A percentile compares a stretch with the other conserved stretches of the same genome.
Evolutionary conservation across 2,797 vertebrate genomes (phyloP).

Genomic region (Babyrousa celebensis): DNA sequence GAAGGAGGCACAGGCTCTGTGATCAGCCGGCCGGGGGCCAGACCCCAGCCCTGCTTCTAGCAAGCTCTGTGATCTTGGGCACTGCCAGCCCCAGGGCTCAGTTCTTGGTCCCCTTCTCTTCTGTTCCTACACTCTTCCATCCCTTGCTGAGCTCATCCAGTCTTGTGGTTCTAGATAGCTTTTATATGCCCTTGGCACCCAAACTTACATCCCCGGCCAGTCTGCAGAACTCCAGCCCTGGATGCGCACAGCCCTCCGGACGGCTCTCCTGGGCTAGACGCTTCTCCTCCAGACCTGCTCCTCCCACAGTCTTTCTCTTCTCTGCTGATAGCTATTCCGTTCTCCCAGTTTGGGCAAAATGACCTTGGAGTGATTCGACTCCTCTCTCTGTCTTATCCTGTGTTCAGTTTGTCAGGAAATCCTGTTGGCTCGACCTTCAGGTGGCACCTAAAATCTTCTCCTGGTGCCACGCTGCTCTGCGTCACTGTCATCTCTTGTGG

Average conservation of each 20-base stretch:
- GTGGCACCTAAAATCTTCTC: not conserved
- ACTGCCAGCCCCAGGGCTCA: not conserved
- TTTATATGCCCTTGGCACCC: not conserved
- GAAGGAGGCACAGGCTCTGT: not conserved
- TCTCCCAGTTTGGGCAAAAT: not conserved
- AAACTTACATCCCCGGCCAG: not conserved
- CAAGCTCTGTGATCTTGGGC: not conserved
- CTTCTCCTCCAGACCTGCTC: not conserved
- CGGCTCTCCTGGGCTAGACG: rapidly evolving
- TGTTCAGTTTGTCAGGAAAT: not conserved
- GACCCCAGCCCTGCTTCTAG: not conserved
- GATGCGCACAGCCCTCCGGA: not conserved
- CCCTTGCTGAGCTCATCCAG: not conserved
- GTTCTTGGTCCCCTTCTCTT: not conserved
- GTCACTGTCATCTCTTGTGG: not conserved
- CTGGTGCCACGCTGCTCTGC: not conserved
- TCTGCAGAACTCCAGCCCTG: not conserved
- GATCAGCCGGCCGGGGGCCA: not conserved
- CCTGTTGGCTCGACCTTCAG: not conserved
- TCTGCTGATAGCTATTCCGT: not conserved
- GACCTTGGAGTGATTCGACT: not conserved
- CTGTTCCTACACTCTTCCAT: not conserved
- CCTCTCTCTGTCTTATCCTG: not conserved
- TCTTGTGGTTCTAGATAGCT: not conserved
- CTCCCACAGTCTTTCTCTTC: not conserved